A percentile compares a stretch with the other conserved stretches of the same genome.
These are phyloP conservation scores for Nineta flava DNA, from an alignment of 2,888 invertebrate species.

Conservation along the genomic window DNA sequence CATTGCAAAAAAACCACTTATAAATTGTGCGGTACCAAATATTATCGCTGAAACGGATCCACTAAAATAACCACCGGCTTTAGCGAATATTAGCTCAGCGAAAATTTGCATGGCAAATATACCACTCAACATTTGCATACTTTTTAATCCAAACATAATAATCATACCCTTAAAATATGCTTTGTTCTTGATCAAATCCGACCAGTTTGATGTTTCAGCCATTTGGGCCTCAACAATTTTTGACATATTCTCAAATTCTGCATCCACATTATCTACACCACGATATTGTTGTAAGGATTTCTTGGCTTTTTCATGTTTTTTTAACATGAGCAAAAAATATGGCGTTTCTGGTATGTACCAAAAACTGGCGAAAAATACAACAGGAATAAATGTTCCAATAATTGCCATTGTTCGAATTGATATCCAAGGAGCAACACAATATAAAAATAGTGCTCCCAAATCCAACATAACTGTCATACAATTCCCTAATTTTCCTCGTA, in stretches of 20 bases:
- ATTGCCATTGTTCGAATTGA: slow-evolving; percentile 35
- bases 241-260: slow-evolving; percentile 25
- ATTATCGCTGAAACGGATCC: slow-evolving; percentile 22
- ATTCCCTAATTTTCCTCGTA: slow-evolving; percentile 42
- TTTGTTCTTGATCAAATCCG: slow-evolving; percentile 35
- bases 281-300: slow-evolving; percentile 40
- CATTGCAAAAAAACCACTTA: slow-evolving; percentile 14
- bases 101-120: slow-evolving; percentile 24
- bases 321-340: slow-evolving; percentile 29
- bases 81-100: slow-evolving; percentile 24
- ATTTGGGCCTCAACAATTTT: slow-evolving; percentile 27
- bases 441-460: slow-evolving; percentile 40
- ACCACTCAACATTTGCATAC: slow-evolving; percentile 24
- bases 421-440: slow-evolving; percentile 41
- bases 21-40: slow-evolving; percentile 21
- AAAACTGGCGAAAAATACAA: slow-evolving; percentile 38
- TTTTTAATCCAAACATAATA: slow-evolving; percentile 28
- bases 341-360: slow-evolving; percentile 50
- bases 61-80: slow-evolving; percentile 18
- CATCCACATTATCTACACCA: slow-evolving; percentile 32
- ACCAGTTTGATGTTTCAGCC: slow-evolving; percentile 33
- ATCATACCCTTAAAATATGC: slow-evolving; percentile 44
- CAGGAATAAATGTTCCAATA: slow-evolving; percentile 39
- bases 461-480: slow-evolving; percentile 38
- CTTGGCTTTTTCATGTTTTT: slow-evolving; percentile 29